phyloP scores from a whole-genome alignment of 2,113 vertebrate species.

The Electrona antarctica region DNA sequence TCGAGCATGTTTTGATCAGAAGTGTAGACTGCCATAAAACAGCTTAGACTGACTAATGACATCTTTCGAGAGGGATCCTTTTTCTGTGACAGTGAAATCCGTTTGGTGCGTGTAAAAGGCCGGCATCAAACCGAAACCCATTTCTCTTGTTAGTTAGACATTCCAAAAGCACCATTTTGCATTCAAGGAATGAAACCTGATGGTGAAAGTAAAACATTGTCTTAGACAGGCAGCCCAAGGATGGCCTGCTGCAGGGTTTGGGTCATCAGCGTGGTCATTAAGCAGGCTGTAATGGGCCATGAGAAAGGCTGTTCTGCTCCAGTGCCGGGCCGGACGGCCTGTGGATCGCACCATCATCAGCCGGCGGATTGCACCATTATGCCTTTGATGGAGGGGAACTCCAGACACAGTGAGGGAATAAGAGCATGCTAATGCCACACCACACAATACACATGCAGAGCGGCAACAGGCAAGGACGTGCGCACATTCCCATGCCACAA shows the following conservation, averaged over 20 bases:
- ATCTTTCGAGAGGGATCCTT: too few relatives aligned
- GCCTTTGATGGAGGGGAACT: conserved; percentile 70
- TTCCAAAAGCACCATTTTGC: conserved; percentile 23
- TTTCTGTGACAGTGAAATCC: too few relatives aligned
- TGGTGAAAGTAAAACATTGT: conserved; percentile 50
- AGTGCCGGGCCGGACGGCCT: conserved; percentile 57
- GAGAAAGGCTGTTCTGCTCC: conserved; percentile 71
- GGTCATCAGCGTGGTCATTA: conserved; percentile 76
- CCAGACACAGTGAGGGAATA: conserved; percentile 2
- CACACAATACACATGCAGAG: neutral
- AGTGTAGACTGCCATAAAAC: too few relatives aligned
- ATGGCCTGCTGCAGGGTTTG: conserved; percentile 58
- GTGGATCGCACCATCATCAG: conserved; percentile 66
- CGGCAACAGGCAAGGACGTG: neutral
- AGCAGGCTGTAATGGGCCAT: conserved; percentile 75
- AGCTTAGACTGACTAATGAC: too few relatives aligned
- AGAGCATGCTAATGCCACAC: neutral
- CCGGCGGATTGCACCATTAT: conserved; percentile 70
- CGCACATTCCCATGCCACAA: neutral
- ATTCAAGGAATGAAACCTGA: conserved; percentile 25
- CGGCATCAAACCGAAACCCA: too few relatives aligned
- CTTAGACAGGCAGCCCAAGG: conserved; percentile 61
- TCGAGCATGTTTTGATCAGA: too few relatives aligned
- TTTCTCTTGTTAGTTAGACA: neutral
- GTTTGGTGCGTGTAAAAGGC: too few relatives aligned